Percentiles rank a stretch among this genome's conserved stretches.
These are phyloP conservation scores for Ephialtes manifestator DNA, from an alignment of 2,888 invertebrate species.

Conservation along the genomic window DNA sequence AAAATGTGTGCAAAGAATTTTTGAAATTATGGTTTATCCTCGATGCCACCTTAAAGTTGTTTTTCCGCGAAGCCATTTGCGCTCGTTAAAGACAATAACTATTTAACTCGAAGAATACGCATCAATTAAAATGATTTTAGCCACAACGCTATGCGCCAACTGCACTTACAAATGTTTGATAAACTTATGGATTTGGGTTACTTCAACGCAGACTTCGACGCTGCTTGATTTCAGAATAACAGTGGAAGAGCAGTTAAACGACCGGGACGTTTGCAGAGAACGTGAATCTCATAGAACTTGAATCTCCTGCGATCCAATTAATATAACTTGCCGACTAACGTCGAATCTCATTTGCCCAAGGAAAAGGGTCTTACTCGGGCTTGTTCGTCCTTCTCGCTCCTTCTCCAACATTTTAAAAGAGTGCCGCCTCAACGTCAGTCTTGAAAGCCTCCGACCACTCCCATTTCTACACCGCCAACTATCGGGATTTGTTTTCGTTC, in stretches of 20 bases:
- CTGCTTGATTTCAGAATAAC: conserved; percentile 44
- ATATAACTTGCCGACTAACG: conserved; percentile 47
- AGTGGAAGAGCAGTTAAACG: conserved; percentile 41
- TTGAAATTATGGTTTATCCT: too few relatives aligned
- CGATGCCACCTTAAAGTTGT: neutral
- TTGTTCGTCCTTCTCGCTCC: neutral
- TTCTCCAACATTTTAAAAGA: neutral
- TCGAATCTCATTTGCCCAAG: conserved; percentile 53
- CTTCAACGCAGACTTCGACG: neutral
- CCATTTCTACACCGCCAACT: conserved; percentile 24
- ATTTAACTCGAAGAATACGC: conserved; percentile 6
- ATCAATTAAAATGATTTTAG: conserved; percentile 27
- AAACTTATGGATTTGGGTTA: conserved; percentile 47
- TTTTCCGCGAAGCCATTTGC: neutral
- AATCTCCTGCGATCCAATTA: conserved; percentile 34
- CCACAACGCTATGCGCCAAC: neutral
- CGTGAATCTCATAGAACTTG: conserved; percentile 35
- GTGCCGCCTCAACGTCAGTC: neutral
- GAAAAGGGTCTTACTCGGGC: conserved; percentile 22
- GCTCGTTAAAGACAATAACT: neutral
- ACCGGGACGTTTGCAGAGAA: conserved; percentile 31
- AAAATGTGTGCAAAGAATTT: too few relatives aligned
- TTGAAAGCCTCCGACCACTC: conserved; percentile 1
- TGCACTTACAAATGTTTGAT: conserved; percentile 17
- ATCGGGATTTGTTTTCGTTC: conserved; percentile 53